These are phyloP conservation scores for Ceyx margarethae DNA, from an alignment of 2,113 vertebrate species.

Conservation along the genomic window DNA sequence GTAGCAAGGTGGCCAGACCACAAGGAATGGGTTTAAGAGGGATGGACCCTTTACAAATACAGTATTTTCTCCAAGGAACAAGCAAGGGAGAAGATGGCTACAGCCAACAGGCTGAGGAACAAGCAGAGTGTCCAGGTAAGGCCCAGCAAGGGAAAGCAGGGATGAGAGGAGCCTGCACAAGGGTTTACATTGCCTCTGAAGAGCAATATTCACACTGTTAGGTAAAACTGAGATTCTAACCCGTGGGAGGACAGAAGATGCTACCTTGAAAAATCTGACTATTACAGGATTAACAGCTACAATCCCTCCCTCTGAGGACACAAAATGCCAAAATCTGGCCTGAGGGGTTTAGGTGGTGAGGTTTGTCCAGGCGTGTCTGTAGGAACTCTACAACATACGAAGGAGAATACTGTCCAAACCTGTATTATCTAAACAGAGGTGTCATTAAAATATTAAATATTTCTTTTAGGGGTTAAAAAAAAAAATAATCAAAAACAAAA, in stretches of 20 bases:
- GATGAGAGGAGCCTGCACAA: background rate
- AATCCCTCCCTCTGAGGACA: conserved; percentile 44
- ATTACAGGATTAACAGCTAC: conserved; percentile 62
- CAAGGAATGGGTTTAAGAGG: background rate
- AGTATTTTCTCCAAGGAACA: background rate
- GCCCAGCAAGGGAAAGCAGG: background rate
- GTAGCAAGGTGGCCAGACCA: background rate
- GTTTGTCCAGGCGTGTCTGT: conserved; percentile 35
- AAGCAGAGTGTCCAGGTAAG: background rate
- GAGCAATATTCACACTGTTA: conserved; percentile 8
- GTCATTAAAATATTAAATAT: background rate
- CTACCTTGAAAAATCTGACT: conserved; percentile 53
- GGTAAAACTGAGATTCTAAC: conserved; percentile 20
- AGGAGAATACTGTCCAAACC: conserved; percentile 43
- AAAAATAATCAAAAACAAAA: background rate
- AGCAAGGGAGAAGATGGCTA: background rate
- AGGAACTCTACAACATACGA: conserved; percentile 12
- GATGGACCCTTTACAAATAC: background rate
- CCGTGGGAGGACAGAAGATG: conserved; percentile 45
- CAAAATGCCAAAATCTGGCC: conserved; percentile 5
- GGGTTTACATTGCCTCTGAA: background rate
- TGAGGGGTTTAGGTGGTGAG: conserved; percentile 20
- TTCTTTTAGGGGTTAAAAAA: background rate
- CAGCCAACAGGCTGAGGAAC: background rate
- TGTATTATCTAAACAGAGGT: conserved; percentile 31